A percentile compares a stretch with the other conserved stretches of the same genome.
Evolutionary conservation across 2,888 invertebrate species (phyloP).

Genomic region (Phortica okadai): DNA sequence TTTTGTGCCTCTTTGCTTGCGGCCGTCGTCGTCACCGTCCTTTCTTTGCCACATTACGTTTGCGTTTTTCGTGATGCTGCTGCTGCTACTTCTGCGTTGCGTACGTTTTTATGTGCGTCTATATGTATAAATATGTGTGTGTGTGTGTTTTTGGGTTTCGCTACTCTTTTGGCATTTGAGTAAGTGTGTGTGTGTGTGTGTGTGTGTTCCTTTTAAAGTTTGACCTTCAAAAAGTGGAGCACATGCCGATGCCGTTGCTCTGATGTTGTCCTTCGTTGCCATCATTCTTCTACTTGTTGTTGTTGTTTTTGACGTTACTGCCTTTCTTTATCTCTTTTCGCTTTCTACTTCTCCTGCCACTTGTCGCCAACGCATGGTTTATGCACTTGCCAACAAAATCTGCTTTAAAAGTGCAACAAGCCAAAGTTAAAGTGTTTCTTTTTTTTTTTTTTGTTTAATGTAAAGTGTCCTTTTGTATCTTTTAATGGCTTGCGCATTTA

Average conservation of each 20-base stretch:
- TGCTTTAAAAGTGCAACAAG: conserved; percentile 19
- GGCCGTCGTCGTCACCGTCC: not conserved
- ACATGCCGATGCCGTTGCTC: conserved; percentile 44
- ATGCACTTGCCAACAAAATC: not conserved
- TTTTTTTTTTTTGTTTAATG: not conserved
- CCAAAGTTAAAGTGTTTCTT: conserved; percentile 12
- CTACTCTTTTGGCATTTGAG: not conserved
- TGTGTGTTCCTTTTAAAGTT: conserved; percentile 52
- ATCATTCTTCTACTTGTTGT: conserved; percentile 14
- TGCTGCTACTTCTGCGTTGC: conserved; percentile 14
- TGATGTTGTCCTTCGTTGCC: not conserved
- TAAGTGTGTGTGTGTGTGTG: conserved; percentile 18
- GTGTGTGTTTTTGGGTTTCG: not conserved
- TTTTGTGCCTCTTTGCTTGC: conserved; percentile 3
- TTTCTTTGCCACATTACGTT: not conserved
- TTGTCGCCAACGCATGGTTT: not conserved
- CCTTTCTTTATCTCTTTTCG: conserved; percentile 3
- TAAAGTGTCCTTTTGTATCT: not conserved
- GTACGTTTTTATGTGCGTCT: conserved; percentile 35
- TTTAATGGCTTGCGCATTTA: not conserved
- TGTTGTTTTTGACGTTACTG: conserved; percentile 1
- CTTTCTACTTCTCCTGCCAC: not conserved
- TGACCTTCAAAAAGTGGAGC: conserved; percentile 64
- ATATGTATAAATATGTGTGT: conserved; percentile 33
- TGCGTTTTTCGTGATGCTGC: conserved; percentile 22